Evolutionary conservation across 2,888 invertebrate genomes (phyloP).

Genomic region (Volucella zonaria): DNA sequence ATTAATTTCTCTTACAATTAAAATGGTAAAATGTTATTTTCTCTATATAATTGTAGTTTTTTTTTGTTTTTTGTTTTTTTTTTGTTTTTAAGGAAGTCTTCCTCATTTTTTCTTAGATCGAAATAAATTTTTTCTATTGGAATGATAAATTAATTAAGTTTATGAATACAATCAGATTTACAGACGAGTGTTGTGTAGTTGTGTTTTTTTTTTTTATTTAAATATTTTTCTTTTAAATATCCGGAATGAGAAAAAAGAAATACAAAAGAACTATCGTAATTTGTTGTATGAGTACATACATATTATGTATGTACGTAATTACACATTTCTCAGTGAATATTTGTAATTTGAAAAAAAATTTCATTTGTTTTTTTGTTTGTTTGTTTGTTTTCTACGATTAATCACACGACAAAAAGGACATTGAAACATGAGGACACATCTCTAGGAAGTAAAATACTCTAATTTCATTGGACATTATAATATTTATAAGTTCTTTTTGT

Average conservation of each 20-base stretch:
- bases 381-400: slow-evolving; percentile 28
- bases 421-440: slow-evolving; percentile 43
- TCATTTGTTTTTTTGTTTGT: neutral
- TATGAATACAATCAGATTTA: slow-evolving; percentile 70
- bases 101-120: slow-evolving; percentile 35
- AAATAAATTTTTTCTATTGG: slow-evolving; percentile 71
- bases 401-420: slow-evolving; percentile 57
- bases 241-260: slow-evolving; percentile 66
- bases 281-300: slow-evolving; percentile 11
- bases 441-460: slow-evolving; percentile 53
- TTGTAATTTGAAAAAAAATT: slow-evolving; percentile 25
- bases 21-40: slow-evolving; percentile 15
- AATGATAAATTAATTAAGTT: slow-evolving; percentile 67
- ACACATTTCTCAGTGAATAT: slow-evolving; percentile 24
- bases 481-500: neutral
- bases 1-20: slow-evolving; percentile 33
- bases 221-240: slow-evolving; percentile 48
- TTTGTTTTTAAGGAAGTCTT: slow-evolving; percentile 7
- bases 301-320: neutral
- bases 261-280: slow-evolving; percentile 28
- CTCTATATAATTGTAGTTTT: neutral
- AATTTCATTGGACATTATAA: slow-evolving; percentile 34
- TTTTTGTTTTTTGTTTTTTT: neutral
- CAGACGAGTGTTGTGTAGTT: slow-evolving; percentile 38
- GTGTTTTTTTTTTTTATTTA: slow-evolving; percentile 30